Conservation (phyloP, 30 jellyfish, hydroid and myxozoan genomes). For the Cassiopea andromeda region DNA sequence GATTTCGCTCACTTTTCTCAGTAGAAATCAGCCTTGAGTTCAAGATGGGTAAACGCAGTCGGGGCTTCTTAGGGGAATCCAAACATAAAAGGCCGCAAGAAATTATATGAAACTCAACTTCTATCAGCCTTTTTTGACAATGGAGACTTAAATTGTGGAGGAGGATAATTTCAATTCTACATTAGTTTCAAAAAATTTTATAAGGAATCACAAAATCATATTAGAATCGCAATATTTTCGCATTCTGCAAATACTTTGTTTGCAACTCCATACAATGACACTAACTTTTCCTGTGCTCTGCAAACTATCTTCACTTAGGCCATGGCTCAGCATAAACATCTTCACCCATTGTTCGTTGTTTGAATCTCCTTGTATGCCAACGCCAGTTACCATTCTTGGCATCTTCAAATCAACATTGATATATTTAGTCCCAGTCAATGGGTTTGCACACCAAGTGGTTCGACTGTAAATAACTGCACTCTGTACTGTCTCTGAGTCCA, state of each 20-base stretch:
- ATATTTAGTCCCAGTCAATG: constrained; percentile 5
- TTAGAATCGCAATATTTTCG: no score
- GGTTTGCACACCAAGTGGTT: constrained; percentile 50
- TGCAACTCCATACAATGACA: no score
- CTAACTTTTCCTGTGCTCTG: constrained; percentile 18
- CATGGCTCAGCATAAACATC: constrained; percentile 30
- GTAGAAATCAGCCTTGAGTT: background rate
- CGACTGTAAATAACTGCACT: constrained; percentile 20
- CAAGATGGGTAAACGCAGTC: no score
- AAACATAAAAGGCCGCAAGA: no score
- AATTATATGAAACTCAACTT: no score
- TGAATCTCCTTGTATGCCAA: constrained; percentile 71
- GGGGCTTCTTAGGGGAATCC: no score
- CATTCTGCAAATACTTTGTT: no score
- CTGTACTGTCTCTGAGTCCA: background rate
- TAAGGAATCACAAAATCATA: no score
- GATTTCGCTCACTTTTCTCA: background rate
- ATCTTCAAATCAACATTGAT: constrained; percentile 11
- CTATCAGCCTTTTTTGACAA: no score
- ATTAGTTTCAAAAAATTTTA: no score
- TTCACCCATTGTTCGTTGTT: constrained; percentile 50
- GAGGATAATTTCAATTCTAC: no score
- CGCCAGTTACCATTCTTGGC: constrained; percentile 45
- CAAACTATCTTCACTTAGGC: background rate
- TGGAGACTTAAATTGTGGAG: no score